Percentiles rank a stretch among this genome's conserved stretches.
Evolutionary conservation across 2,113 vertebrate genomes (phyloP).

Genomic region (Rissa tridactyla): DNA sequence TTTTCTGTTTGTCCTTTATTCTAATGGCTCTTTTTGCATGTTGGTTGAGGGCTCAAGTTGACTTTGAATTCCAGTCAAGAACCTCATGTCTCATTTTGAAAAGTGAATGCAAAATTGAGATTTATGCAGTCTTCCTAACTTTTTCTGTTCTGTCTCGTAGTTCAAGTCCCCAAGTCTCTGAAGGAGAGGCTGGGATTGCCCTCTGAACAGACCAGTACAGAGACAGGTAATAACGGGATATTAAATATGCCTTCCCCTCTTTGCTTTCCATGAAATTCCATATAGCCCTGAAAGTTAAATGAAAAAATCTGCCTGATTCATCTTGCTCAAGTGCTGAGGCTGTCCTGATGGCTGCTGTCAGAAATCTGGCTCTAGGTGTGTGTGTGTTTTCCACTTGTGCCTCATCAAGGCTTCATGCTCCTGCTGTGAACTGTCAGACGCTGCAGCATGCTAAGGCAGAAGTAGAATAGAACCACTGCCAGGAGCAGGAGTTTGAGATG

Average conservation of each 20-base stretch:
- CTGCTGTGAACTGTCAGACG: background rate
- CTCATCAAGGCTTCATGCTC: background rate
- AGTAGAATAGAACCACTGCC: background rate
- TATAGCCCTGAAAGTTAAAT: background rate
- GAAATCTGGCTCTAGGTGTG: background rate
- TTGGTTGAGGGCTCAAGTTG: background rate
- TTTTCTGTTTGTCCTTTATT: background rate
- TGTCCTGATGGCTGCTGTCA: background rate
- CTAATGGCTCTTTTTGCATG: accelerated
- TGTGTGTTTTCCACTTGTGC: background rate
- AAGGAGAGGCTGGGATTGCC: conserved; percentile 82
- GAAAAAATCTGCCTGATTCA: background rate
- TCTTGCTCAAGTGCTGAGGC: background rate
- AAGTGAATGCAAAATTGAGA: background rate
- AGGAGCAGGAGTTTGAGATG: background rate
- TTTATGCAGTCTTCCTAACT: background rate
- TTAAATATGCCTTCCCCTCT: background rate
- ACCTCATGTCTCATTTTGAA: background rate
- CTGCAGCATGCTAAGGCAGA: background rate
- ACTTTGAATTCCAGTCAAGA: background rate
- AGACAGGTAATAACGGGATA: conserved; percentile 60
- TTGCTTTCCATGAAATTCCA: background rate
- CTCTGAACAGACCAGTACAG: conserved; percentile 37
- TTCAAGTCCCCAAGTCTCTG: conserved; percentile 75
- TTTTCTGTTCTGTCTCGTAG: conserved; percentile 4